Evolutionary conservation across 2,888 invertebrate species (phyloP).

Genomic region (Protonemura montana): DNA sequence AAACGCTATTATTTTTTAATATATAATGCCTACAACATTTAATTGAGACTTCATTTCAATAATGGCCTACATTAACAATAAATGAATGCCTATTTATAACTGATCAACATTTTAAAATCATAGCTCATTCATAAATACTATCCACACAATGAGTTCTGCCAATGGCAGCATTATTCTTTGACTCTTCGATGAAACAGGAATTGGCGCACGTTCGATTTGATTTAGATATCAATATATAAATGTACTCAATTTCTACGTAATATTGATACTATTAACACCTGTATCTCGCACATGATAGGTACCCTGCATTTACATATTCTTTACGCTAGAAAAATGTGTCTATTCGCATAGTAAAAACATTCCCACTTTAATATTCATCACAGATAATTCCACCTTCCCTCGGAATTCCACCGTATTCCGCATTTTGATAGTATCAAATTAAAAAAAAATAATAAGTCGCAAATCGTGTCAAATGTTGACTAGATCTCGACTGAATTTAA

Average conservation of each 20-base stretch:
- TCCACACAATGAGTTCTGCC: background rate
- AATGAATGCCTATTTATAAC: too few relatives aligned
- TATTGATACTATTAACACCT: background rate
- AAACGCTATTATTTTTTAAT: background rate
- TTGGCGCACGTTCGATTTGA: too few relatives aligned
- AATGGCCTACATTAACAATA: background rate
- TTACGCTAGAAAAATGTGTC: background rate
- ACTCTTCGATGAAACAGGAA: too few relatives aligned
- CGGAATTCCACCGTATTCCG: background rate
- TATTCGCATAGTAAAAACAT: background rate
- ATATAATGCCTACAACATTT: background rate
- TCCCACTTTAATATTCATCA: background rate
- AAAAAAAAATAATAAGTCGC: background rate
- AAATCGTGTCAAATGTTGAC: background rate
- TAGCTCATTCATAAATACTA: background rate
- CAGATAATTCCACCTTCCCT: background rate
- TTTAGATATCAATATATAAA: background rate
- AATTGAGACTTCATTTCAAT: background rate
- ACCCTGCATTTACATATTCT: background rate
- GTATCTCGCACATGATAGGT: background rate
- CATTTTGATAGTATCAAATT: background rate
- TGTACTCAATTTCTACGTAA: background rate
- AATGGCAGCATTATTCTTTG: background rate
- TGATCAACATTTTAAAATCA: background rate
- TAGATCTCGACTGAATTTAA: background rate